Evolutionary conservation across 2,888 invertebrate genomes (phyloP).

Genomic region (Agrochola macilenta): DNA sequence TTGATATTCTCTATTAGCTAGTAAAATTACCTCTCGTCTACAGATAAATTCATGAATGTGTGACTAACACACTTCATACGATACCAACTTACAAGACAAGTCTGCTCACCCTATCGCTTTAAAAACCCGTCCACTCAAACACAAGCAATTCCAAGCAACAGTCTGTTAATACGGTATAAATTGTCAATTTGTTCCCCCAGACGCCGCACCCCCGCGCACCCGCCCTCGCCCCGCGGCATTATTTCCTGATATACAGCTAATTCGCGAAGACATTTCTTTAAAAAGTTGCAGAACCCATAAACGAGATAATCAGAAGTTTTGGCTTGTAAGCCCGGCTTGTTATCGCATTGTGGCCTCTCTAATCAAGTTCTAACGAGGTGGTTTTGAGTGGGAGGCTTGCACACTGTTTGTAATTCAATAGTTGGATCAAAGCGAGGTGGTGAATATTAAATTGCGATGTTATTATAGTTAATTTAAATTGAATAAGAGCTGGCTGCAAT

Average conservation of each 20-base stretch:
- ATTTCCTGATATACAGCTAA: slow-evolving; percentile 69
- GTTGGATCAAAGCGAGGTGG: slow-evolving; percentile 5
- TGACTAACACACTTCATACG: slow-evolving; percentile 9
- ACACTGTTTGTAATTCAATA: slow-evolving; percentile 57
- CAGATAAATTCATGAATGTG: not conserved
- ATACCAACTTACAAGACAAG: slow-evolving; percentile 15
- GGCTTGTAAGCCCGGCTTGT: slow-evolving; percentile 70
- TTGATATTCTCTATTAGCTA: no score
- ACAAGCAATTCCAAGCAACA: slow-evolving; percentile 59
- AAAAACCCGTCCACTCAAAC: slow-evolving; percentile 49
- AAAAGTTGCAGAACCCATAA: slow-evolving; percentile 73
- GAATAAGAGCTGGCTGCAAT: not conserved
- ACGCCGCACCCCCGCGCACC: slow-evolving; percentile 34
- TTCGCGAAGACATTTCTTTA: slow-evolving; percentile 71
- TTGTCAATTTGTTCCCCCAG: slow-evolving; percentile 66
- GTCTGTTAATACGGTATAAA: slow-evolving; percentile 62
- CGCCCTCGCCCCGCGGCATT: slow-evolving; percentile 49
- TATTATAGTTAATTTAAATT: not conserved
- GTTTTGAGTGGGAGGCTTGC: slow-evolving; percentile 62
- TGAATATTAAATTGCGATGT: slow-evolving; percentile 13
- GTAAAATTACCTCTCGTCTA: not conserved
- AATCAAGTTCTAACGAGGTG: slow-evolving; percentile 84
- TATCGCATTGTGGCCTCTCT: slow-evolving; percentile 80
- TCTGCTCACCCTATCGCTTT: slow-evolving; percentile 32
- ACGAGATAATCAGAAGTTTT: slow-evolving; percentile 78